These are phyloP conservation scores for Sebastes cheni DNA, from an alignment of 2,797 vertebrate species.

Conservation along the genomic window DNA sequence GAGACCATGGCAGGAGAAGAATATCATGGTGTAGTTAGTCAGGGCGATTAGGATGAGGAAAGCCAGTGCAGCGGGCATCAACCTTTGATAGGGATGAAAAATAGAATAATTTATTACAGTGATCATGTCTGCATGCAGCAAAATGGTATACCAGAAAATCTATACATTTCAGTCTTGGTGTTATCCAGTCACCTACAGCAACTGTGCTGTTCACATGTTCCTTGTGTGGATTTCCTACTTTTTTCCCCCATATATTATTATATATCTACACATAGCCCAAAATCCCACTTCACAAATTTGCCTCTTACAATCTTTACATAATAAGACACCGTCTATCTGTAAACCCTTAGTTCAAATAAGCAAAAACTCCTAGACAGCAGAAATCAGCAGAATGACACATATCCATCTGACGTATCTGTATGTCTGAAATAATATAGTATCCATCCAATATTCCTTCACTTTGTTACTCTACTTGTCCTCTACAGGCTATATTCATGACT, in stretches of 20 bases:
- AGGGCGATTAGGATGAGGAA: conserved; percentile 79
- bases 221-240: no score
- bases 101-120: neutral
- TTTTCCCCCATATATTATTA: neutral
- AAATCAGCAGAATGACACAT: neutral
- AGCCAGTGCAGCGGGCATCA: conserved; percentile 75
- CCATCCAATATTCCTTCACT: neutral
- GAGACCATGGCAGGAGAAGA: conserved; percentile 74
- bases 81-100: conserved; percentile 71
- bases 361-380: no score
- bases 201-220: neutral
- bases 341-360: no score
- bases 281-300: neutral
- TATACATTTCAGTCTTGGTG: neutral
- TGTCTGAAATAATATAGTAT: neutral
- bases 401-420: neutral
- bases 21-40: conserved; percentile 76
- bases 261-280: neutral
- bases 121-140: neutral
- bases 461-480: neutral
- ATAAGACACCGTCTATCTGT: no score
- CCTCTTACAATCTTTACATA: neutral
- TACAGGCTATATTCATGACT: neutral
- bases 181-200: neutral
- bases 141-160: no score